A percentile compares a stretch with the other conserved stretches of the same genome.
Conservation (phyloP, 2,888 invertebrate genomes). For the Chorisops tibialis region DNA sequence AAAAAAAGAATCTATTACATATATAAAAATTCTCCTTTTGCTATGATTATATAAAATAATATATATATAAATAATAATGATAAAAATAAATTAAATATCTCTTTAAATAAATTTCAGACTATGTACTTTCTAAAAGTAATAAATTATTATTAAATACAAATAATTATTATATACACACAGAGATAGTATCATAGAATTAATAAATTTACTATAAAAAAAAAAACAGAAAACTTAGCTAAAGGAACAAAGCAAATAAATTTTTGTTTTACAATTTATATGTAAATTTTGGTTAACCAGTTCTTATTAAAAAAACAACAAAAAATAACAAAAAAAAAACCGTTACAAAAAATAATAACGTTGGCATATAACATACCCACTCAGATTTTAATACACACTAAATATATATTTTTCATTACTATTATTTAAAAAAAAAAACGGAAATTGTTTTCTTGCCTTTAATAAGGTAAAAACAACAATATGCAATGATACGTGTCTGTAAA, state of each 20-base stretch:
- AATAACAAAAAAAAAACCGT: too few species aligned
- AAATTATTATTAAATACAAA: not conserved
- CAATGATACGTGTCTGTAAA: not conserved
- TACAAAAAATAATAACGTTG: not conserved
- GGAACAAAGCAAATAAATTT: not conserved
- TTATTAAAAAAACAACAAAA: too few species aligned
- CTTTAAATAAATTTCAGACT: conserved; percentile 1
- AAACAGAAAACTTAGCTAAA: conserved; percentile 1
- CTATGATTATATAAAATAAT: conserved; percentile 16
- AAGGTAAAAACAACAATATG: not conserved
- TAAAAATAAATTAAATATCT: not conserved
- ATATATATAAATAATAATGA: not conserved
- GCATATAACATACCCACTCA: too few species aligned
- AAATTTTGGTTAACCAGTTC: conserved; percentile 1
- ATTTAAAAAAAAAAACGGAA: not conserved
- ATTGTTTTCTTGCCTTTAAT: not conserved
- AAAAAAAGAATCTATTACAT: not conserved
- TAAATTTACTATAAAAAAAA: too few species aligned
- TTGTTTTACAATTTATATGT: not conserved
- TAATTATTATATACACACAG: too few species aligned
- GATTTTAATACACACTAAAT: not conserved
- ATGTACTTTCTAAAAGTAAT: not conserved
- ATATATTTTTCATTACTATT: not conserved
- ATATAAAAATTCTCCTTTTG: conserved; percentile 10
- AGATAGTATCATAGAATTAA: too few species aligned